Percentiles rank a stretch among this genome's conserved stretches.
phyloP scores from a whole-genome alignment of 2,113 vertebrate species.

The Oryzias javanicus region DNA sequence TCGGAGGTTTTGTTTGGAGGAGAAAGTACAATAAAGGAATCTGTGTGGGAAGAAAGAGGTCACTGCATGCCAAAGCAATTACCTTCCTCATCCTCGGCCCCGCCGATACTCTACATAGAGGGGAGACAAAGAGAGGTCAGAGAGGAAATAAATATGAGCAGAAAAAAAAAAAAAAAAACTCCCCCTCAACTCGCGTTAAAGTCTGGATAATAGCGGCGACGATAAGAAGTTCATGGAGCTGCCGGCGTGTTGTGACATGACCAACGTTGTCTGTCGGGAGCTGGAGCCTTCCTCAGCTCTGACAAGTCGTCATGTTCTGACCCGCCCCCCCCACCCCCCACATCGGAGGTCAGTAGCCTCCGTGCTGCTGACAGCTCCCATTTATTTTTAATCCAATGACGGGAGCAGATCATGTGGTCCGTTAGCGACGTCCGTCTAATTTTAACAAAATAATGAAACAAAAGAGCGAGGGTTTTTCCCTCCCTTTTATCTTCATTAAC shows the following conservation, averaged over 20 bases:
- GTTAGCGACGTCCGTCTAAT: conserved; percentile 54
- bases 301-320: conserved; percentile 49
- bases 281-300: conserved; percentile 36
- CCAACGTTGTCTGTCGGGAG: conserved; percentile 53
- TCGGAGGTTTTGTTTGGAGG: conserved; percentile 22
- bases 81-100: conserved; percentile 52
- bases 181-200: neutral
- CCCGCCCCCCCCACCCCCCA: conserved; percentile 27
- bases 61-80: conserved; percentile 70
- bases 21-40: conserved; percentile 47
- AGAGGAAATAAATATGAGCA: conserved; percentile 40
- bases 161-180: no score
- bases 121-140: conserved; percentile 53
- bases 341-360: conserved; percentile 65
- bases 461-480: conserved; percentile 45
- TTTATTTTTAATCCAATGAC: conserved; percentile 75
- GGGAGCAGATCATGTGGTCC: conserved; percentile 65
- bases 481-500: conserved; percentile 53
- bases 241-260: conserved; percentile 54
- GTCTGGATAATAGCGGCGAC: conserved; percentile 13
- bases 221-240: conserved; percentile 28
- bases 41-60: conserved; percentile 67
- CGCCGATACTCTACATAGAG: conserved; percentile 46
- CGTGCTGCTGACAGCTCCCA: conserved; percentile 67
- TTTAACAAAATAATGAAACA: conserved; percentile 61